Evolutionary conservation across 2,888 invertebrate genomes (phyloP).

Genomic region (Zaprionus obscuricornis): DNA sequence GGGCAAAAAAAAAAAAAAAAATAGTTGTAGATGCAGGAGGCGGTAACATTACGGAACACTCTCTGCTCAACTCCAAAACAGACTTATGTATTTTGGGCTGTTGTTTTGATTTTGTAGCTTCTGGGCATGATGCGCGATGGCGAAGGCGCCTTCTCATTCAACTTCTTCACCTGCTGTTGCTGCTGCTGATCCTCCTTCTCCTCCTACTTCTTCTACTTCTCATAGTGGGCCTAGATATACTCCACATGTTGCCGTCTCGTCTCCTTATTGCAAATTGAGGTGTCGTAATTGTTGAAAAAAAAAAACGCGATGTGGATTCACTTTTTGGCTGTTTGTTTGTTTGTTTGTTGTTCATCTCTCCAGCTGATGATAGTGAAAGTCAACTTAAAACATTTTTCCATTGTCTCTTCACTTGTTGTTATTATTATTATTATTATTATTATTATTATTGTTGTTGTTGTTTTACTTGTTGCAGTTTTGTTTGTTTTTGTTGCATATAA

Average conservation of each 20-base stretch:
- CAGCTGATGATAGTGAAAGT: constrained; percentile 71
- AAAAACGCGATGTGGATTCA: constrained; percentile 34
- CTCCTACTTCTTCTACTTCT: neutral
- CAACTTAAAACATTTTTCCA: constrained; percentile 42
- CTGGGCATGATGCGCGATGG: constrained; percentile 65
- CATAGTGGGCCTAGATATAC: neutral
- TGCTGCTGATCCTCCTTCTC: neutral
- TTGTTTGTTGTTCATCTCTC: constrained; percentile 48
- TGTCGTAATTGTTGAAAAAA: constrained; percentile 71
- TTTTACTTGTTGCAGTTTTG: too few species aligned
- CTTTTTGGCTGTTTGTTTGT: constrained; percentile 19
- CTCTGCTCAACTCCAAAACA: constrained; percentile 9
- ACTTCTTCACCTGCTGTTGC: neutral
- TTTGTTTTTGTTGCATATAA: too few species aligned
- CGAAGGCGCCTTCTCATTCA: neutral
- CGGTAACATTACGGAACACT: constrained; percentile 9
- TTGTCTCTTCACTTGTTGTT: constrained; percentile 42
- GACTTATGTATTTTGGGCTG: constrained; percentile 38
- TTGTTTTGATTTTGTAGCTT: constrained; percentile 69
- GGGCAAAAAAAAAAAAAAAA: constrained; percentile 9
- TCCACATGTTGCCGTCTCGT: constrained; percentile 5
- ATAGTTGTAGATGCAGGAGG: constrained; percentile 31
- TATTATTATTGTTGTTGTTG: constrained; percentile 10
- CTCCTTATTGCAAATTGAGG: constrained; percentile 72
- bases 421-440: constrained; percentile 35